Percentiles rank a stretch among this genome's conserved stretches.
Conservation (phyloP, 2,113 vertebrate species). For the Phalacrocorax aristotelis region DNA sequence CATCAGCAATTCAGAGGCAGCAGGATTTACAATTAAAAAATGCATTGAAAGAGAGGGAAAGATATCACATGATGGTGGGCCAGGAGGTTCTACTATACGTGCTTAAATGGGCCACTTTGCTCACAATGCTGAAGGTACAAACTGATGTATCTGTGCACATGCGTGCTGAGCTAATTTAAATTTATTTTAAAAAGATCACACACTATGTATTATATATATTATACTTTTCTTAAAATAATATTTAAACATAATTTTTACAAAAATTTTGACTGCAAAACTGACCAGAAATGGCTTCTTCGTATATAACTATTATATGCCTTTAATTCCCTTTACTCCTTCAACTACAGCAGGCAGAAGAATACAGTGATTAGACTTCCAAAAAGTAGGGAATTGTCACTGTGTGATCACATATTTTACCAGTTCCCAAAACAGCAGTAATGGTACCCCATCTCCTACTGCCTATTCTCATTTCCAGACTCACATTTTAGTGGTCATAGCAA, state of each 20-base stretch:
- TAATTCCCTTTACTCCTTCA: background rate
- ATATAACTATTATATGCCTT: background rate
- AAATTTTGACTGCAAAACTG: background rate
- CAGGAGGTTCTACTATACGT: background rate
- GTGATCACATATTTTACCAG: background rate
- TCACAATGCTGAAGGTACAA: background rate
- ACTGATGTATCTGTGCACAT: background rate
- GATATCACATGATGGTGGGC: background rate
- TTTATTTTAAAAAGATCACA: background rate
- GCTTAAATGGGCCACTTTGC: background rate
- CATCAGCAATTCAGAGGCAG: background rate
- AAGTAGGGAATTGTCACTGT: background rate
- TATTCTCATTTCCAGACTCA: background rate
- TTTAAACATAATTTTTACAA: background rate
- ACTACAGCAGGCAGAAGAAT: background rate
- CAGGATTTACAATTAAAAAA: background rate
- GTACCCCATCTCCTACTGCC: background rate
- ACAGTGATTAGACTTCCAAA: background rate
- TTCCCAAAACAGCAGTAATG: background rate
- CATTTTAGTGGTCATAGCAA: background rate
- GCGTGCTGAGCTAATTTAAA: background rate
- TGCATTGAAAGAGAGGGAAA: background rate
- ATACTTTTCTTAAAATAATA: background rate
- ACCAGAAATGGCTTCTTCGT: background rate
- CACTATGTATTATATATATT: background rate